These are phyloP conservation scores for Margaritifera margaritifera DNA, from an alignment of 2,888 invertebrate species.

Conservation along the genomic window DNA sequence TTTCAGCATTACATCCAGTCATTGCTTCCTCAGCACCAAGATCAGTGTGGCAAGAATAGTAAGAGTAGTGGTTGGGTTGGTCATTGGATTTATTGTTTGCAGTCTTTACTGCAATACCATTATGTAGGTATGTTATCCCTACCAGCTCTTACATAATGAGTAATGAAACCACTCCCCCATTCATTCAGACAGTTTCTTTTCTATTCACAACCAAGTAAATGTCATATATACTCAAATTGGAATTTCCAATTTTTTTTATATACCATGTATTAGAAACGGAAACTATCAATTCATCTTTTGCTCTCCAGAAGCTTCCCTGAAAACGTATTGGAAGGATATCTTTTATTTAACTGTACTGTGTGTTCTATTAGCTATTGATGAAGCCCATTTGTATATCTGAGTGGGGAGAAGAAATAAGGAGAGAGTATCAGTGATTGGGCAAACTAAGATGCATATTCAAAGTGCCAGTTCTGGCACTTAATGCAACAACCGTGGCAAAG, in stretches of 20 bases:
- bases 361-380: conserved; percentile 21
- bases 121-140: too few relatives aligned
- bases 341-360: conserved; percentile 23
- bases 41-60: too few relatives aligned
- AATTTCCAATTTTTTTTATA: background rate
- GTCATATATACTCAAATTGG: too few relatives aligned
- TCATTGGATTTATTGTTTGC: too few relatives aligned
- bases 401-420: conserved; percentile 32
- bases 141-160: too few relatives aligned
- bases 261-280: conserved; percentile 8
- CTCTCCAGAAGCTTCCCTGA: conserved; percentile 29
- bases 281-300: conserved; percentile 18
- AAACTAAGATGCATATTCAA: conserved; percentile 21
- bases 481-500: conserved; percentile 16
- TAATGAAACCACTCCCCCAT: too few relatives aligned
- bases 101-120: too few relatives aligned
- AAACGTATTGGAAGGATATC: conserved; percentile 23
- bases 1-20: too few relatives aligned
- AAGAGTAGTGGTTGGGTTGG: too few relatives aligned
- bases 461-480: conserved; percentile 21
- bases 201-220: too few relatives aligned
- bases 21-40: too few relatives aligned
- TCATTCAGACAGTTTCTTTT: too few relatives aligned
- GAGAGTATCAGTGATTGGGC: conserved; percentile 20
- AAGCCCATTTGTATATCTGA: conserved; percentile 41